Percentiles rank a stretch among this genome's conserved stretches.
phyloP scores from a whole-genome alignment of 2,888 invertebrate species.

The Neocrepidodera transversa region DNA sequence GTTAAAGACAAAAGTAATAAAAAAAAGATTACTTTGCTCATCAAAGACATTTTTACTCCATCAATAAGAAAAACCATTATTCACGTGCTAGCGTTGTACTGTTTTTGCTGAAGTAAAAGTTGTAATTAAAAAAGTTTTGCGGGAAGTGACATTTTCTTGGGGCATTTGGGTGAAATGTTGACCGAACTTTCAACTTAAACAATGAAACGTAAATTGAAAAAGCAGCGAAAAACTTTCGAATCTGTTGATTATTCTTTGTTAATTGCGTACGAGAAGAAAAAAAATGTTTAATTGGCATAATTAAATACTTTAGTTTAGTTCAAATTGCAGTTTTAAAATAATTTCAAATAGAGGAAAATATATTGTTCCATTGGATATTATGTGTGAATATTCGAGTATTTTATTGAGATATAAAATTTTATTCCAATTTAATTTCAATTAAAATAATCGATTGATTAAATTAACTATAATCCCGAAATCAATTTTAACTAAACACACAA shows the following conservation, averaged over 20 bases:
- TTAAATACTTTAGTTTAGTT: too few species aligned
- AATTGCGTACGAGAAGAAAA: constrained; percentile 26
- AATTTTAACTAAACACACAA: too few species aligned
- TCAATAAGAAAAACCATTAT: constrained; percentile 35
- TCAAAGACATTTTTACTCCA: constrained; percentile 27
- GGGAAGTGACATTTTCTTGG: constrained; percentile 44
- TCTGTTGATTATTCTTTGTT: constrained; percentile 28
- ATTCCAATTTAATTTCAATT: too few species aligned
- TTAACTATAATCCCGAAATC: too few species aligned
- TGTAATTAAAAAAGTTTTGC: constrained; percentile 46
- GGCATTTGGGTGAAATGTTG: constrained; percentile 39
- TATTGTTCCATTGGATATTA: too few species aligned
- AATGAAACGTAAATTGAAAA: constrained; percentile 41
- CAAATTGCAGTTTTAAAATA: too few species aligned
- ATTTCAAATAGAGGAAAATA: too few species aligned
- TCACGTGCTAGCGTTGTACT: constrained; percentile 34
- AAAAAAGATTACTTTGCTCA: constrained; percentile 16
- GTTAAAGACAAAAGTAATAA: constrained; percentile 12
- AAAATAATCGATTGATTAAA: too few species aligned
- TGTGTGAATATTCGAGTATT: too few species aligned
- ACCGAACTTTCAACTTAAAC: constrained; percentile 42
- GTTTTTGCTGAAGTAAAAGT: constrained; percentile 35
- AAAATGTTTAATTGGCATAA: neutral
- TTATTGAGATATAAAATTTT: too few species aligned
- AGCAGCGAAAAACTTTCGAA: constrained; percentile 29